These are phyloP conservation scores for Panulirus ornatus DNA, from an alignment of 1,140 invertebrate species.

Conservation along the genomic window DNA sequence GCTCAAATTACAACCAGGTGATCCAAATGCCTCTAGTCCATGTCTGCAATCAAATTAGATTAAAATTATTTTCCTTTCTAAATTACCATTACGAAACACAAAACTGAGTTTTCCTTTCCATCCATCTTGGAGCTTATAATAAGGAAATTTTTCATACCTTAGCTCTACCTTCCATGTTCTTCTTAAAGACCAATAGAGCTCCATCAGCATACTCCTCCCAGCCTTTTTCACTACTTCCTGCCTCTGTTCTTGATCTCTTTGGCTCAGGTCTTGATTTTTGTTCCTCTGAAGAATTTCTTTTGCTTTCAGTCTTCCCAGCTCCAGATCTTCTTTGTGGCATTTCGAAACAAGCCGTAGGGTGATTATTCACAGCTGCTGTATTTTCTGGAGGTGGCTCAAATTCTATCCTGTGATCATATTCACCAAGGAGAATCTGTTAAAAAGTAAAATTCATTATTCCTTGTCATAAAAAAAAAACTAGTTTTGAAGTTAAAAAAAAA, in stretches of 20 bases:
- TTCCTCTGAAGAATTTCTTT: not conserved
- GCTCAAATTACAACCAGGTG: too few species aligned
- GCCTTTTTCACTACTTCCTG: not conserved
- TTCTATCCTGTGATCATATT: constrained; percentile 83
- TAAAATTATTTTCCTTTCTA: too few species aligned
- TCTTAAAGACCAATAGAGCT: constrained; percentile 38
- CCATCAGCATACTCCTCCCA: constrained; percentile 50
- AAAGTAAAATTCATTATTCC: not conserved
- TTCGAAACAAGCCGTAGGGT: not conserved
- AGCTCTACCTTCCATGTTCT: constrained; percentile 41
- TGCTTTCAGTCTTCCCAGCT: not conserved
- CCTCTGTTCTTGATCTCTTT: not conserved
- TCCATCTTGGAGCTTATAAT: not conserved
- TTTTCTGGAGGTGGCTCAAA: constrained; percentile 82
- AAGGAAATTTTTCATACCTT: constrained; percentile 27
- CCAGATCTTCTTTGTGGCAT: constrained; percentile 1
- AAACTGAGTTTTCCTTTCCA: not conserved
- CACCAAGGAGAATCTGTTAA: constrained; percentile 80
- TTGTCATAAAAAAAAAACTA: too few species aligned
- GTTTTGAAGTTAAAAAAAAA: too few species aligned
- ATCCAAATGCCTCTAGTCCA: too few species aligned
- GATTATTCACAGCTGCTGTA: not conserved
- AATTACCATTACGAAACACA: too few species aligned
- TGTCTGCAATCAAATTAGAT: too few species aligned
- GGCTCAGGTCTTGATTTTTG: not conserved